Conservation (phyloP, 2,797 vertebrate species). For the Lycodopsis pacificus region DNA sequence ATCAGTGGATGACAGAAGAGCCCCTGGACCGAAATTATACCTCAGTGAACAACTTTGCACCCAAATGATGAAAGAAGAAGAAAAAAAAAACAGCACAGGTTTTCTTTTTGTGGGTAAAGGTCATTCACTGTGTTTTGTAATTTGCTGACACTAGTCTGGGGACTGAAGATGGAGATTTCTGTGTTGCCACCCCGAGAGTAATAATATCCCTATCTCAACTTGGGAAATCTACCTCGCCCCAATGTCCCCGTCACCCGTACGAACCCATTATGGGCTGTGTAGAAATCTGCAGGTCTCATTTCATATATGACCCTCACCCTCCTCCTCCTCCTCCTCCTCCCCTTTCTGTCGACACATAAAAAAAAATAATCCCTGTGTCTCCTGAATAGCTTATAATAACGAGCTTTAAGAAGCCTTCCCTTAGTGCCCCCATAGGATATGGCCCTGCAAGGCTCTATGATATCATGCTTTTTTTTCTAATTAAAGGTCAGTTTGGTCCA, state of each 20-base stretch:
- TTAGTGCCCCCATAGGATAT: conserved; percentile 81
- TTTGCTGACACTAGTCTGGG: conserved; percentile 85
- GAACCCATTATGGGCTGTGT: conserved; percentile 84
- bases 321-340: conserved; percentile 41
- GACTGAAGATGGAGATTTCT: conserved; percentile 87
- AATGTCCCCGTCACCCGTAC: conserved; percentile 79
- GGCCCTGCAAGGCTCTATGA: conserved; percentile 75
- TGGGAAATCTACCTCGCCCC: conserved; percentile 85
- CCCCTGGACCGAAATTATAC: conserved; percentile 64
- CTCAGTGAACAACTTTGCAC: conserved; percentile 65
- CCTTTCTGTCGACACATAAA: conserved; percentile 80
- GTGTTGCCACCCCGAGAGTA: conserved; percentile 81
- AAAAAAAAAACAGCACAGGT: conserved; percentile 53
- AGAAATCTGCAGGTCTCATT: conserved; percentile 84
- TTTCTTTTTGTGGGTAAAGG: conserved; percentile 79
- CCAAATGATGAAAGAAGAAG: conserved; percentile 64
- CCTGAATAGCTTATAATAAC: conserved; percentile 88
- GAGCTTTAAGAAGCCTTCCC: conserved; percentile 83
- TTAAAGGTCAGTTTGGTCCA: conserved; percentile 86
- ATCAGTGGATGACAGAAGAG: conserved; percentile 67
- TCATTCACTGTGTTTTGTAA: conserved; percentile 83
- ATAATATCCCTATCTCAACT: conserved; percentile 87
- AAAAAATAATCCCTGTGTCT: conserved; percentile 77
- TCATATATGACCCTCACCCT: conserved; percentile 78
- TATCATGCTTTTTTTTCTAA: conserved; percentile 84